Percentiles rank a stretch among this genome's conserved stretches.
These are phyloP conservation scores for Diaperis boleti DNA, from an alignment of 2,888 invertebrate species.

Conservation along the genomic window DNA sequence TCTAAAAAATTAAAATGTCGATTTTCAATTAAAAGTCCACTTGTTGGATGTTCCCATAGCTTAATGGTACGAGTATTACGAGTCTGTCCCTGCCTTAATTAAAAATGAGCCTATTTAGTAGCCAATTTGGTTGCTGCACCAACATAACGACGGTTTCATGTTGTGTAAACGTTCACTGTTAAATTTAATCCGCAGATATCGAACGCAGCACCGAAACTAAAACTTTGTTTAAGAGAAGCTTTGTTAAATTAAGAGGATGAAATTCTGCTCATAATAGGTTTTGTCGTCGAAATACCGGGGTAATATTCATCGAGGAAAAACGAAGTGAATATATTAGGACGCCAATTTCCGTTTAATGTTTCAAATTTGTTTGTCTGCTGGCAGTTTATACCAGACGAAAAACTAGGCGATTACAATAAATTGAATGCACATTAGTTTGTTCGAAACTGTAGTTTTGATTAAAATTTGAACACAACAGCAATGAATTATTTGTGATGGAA, in stretches of 20 bases:
- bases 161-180: constrained; percentile 11
- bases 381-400: background rate
- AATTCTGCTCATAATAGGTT: constrained; percentile 26
- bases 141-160: constrained; percentile 11
- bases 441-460: too few relatives aligned
- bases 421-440: too few relatives aligned
- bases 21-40: too few relatives aligned
- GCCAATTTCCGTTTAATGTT: constrained; percentile 18
- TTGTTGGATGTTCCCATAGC: too few relatives aligned
- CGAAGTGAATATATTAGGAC: background rate
- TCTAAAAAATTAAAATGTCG: too few relatives aligned
- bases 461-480: too few relatives aligned
- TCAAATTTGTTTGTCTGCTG: constrained; percentile 1
- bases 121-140: too few relatives aligned
- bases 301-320: background rate
- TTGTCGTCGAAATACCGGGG: constrained; percentile 2
- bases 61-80: too few relatives aligned
- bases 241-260: constrained; percentile 25
- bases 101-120: too few relatives aligned
- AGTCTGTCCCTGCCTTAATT: too few relatives aligned
- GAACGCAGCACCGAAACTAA: constrained; percentile 12
- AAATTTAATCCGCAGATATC: constrained; percentile 12
- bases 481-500: too few relatives aligned
- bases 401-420: background rate
- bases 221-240: constrained; percentile 5